These are phyloP conservation scores for Gnatocerus cornutus DNA, from an alignment of 2,888 invertebrate species.

Conservation along the genomic window DNA sequence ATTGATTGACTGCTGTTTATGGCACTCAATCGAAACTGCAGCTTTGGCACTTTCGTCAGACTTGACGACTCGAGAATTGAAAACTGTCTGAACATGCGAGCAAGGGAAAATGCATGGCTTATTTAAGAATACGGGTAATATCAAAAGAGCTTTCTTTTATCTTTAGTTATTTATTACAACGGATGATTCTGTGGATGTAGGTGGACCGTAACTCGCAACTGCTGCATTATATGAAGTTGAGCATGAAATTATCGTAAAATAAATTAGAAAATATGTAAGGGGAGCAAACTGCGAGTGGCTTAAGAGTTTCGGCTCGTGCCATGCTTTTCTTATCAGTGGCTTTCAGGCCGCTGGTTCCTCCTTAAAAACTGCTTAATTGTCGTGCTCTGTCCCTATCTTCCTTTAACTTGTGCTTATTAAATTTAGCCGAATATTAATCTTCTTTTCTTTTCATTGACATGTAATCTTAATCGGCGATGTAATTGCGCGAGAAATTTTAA, in stretches of 20 bases:
- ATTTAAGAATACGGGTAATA: neutral
- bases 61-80: neutral
- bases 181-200: constrained; percentile 9
- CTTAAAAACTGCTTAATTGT: constrained; percentile 51
- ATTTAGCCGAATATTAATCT: constrained; percentile 59
- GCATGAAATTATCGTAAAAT: constrained; percentile 48
- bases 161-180: constrained; percentile 30
- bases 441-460: constrained; percentile 62
- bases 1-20: constrained; percentile 1
- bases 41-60: neutral
- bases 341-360: constrained; percentile 49
- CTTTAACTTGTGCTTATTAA: constrained; percentile 52
- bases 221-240: constrained; percentile 34
- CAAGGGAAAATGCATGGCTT: neutral
- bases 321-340: constrained; percentile 45
- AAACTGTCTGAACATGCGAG: constrained; percentile 3
- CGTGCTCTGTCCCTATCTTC: constrained; percentile 40
- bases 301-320: constrained; percentile 44
- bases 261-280: constrained; percentile 50
- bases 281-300: constrained; percentile 36
- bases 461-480: constrained; percentile 61
- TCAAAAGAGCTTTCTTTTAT: constrained; percentile 3
- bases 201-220: constrained; percentile 33
- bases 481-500: constrained; percentile 60
- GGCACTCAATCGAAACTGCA: neutral